Conservation (phyloP, 2,888 invertebrate genomes). For the Doris montereyensis region DNA sequence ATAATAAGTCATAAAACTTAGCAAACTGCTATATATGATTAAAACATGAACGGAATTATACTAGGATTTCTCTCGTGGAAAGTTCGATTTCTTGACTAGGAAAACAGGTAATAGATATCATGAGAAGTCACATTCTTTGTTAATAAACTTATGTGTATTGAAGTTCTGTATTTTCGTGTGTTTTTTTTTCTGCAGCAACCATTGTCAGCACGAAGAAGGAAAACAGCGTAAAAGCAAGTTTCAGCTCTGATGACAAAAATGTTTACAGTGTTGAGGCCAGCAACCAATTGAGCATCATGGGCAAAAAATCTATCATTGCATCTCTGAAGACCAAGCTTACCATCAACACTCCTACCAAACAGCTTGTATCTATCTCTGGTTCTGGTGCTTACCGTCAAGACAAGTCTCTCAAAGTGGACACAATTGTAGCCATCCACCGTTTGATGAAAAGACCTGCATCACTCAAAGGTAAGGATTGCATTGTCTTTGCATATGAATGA, state of each 20-base stretch:
- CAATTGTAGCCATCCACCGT: constrained; percentile 45
- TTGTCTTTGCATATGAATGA: too few species aligned
- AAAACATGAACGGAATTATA: too few species aligned
- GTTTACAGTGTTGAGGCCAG: constrained; percentile 50
- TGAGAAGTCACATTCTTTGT: too few species aligned
- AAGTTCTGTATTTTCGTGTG: too few species aligned
- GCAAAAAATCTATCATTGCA: constrained; percentile 33
- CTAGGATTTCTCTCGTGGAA: too few species aligned
- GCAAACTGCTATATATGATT: too few species aligned
- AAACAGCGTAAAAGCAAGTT: constrained; percentile 47
- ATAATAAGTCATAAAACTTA: too few species aligned
- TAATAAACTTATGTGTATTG: too few species aligned
- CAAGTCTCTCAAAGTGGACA: constrained; percentile 47
- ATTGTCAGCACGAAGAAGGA: constrained; percentile 49
- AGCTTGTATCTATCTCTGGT: constrained; percentile 48
- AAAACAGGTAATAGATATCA: too few species aligned
- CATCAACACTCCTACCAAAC: constrained; percentile 49
- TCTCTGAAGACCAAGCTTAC: constrained; percentile 47
- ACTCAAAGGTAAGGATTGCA: constrained; percentile 54
- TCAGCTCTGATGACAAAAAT: constrained; percentile 47
- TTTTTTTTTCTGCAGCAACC: constrained; percentile 45
- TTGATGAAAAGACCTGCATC: constrained; percentile 48
- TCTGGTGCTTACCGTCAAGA: constrained; percentile 46
- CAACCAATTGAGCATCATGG: constrained; percentile 27
- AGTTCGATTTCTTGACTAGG: too few species aligned